Conservation (phyloP, 92 coral and sea anemone species). For the Phenganax subtilis region DNA sequence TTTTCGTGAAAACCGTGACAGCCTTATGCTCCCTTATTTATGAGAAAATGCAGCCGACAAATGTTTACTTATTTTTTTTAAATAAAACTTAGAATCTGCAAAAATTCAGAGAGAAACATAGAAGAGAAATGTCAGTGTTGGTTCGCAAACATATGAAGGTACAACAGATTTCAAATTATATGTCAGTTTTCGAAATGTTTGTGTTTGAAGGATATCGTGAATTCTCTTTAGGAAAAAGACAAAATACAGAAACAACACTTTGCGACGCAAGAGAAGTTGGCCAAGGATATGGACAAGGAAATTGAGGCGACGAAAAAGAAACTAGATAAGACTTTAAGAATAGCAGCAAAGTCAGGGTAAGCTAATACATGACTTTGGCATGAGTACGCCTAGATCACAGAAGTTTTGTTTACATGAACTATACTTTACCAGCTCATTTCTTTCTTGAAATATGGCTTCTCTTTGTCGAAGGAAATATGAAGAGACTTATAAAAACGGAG, state of each 20-base stretch:
- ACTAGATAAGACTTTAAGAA: slow-evolving; percentile 76
- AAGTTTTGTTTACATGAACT: background rate
- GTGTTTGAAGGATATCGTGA: background rate
- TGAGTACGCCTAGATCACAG: background rate
- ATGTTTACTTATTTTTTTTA: background rate
- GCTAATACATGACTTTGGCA: background rate
- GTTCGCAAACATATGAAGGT: slow-evolving; percentile 89
- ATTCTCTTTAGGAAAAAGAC: slow-evolving; percentile 69
- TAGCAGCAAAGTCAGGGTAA: slow-evolving; percentile 85
- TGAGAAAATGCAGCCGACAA: too few relatives aligned
- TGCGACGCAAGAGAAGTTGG: slow-evolving; percentile 71
- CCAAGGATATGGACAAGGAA: slow-evolving; percentile 76
- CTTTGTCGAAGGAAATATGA: slow-evolving; percentile 63
- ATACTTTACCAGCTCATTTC: background rate
- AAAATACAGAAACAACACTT: slow-evolving; percentile 78
- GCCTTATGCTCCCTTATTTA: background rate
- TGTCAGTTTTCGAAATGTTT: background rate
- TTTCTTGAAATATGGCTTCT: background rate
- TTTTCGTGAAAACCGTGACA: background rate
- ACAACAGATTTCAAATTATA: background rate
- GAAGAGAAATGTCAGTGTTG: slow-evolving; percentile 70
- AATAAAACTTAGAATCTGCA: slow-evolving; percentile 21
- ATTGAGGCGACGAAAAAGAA: slow-evolving; percentile 56
- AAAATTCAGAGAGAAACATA: slow-evolving; percentile 68
- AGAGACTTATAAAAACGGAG: slow-evolving; percentile 67